Base-by-base conservation (phyloP, 2,113 vertebrate species). In the Cololabis saira region DNA sequence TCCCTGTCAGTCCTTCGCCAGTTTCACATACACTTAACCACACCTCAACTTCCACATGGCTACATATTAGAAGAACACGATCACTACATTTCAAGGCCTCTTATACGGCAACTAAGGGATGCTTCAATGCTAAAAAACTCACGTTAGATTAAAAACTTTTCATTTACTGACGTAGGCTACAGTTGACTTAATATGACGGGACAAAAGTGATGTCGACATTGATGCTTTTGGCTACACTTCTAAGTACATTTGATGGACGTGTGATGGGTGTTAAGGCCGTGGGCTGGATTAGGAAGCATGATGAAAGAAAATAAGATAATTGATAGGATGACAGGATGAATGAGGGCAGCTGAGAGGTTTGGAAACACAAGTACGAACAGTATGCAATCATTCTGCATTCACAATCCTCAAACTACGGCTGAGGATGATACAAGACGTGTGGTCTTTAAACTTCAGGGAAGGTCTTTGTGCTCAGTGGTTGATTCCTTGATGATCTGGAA, bases 401-500 rank as follows among this genome's bases (percentile, higher is more conserved):
- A 61, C 24, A 66, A 48, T 67, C 55, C 17, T 71, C 64, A 16
- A 17, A 52, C 41, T 1, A 15, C 42, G 19, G 64, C n/a, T 17
- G 21, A 64, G 11, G 72, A 71, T 12, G 18, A 24, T 16, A 21
- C 21, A 13, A 12, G 19, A 22, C 43, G 45, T 55, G 17, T 37
- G 43, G 18, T 45, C 9, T 6, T 49, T 9, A 9, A 21, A 59
- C 48, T 73, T 91, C 58, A 94, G 8, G 92, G 90, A 61, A 92
- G 78, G 68, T 93, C 93, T 74, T 93, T 93, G 64, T 90, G 89
- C 64, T 93, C 92, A 2, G 92, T 88, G 16, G 89, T 92, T 3
- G 92, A 92, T 58, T 94, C 93, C 67, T 93, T 93, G 67, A 93
- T 93, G 77, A 94, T 92, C 93, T 94, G 86, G 52, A 85, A 90